Percentiles rank a stretch among this genome's conserved stretches.
Conservation (phyloP, 2,797 vertebrate genomes). For the Spatula versicolor region DNA sequence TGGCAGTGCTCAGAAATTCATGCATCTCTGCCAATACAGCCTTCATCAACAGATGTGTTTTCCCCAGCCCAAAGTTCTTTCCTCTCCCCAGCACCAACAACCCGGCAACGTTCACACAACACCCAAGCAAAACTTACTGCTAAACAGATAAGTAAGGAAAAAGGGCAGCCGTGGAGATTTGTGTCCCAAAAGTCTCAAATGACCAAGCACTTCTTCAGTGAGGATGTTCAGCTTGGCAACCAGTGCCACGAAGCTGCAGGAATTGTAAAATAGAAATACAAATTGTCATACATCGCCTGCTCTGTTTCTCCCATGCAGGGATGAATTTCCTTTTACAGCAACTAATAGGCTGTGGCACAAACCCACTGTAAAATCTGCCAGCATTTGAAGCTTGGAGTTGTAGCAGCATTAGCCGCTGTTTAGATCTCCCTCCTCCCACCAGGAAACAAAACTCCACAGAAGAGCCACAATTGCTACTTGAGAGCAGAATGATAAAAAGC, state of each 20-base stretch:
- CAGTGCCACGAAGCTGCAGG: neutral
- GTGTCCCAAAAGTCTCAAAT: neutral
- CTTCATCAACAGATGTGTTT: neutral
- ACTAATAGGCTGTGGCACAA: neutral
- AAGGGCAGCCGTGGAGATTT: neutral
- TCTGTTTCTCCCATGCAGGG: neutral
- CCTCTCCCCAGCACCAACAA: neutral
- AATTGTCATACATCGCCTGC: neutral
- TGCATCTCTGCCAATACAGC: neutral
- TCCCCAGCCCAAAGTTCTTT: neutral
- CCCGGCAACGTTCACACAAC: fast-evolving
- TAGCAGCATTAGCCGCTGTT: neutral
- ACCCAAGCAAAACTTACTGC: neutral
- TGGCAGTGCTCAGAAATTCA: neutral
- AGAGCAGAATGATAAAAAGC: neutral
- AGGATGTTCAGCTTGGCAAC: fast-evolving
- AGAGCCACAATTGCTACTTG: neutral
- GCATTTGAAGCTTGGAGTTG: neutral
- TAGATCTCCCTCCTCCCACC: neutral
- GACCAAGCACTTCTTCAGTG: neutral
- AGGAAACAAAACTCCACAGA: neutral
- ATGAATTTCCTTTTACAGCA: neutral
- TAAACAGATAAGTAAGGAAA: neutral
- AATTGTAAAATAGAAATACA: neutral
- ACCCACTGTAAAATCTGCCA: neutral